Evolutionary conservation across 2,888 invertebrate species (phyloP), one percentile per base, ranked within the genome.

Genomic region (Meliscaeva auricollis): DNA sequence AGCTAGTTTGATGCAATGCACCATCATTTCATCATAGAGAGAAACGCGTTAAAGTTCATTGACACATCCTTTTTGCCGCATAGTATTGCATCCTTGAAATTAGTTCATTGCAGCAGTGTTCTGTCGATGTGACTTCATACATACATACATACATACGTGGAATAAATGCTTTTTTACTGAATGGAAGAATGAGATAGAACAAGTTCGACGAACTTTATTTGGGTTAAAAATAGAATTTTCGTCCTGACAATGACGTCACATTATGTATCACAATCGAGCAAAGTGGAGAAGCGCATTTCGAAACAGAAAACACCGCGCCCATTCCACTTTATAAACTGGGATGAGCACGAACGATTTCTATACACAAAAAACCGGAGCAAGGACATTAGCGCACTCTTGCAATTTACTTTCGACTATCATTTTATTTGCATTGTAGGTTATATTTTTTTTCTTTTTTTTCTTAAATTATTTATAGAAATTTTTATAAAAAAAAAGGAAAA

Each of bases 201-300:
- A 7, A 66, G 85, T 81, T 85, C 81, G 77, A 26, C 69, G 81
- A 85, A 77, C 80, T 64, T 76, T 81, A 81, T 85, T 26, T 85
- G 44, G 85, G 81, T 81, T 77, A 77, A 81, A 85, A 73, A 68
- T 81, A 77, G 85, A 85, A 68, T 77, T 76, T 81, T 64, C 44
- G 22, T 64, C 52, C 58, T 48, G 30, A 60, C 72, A 72, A 81
- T 81, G 85, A 85, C 85, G 85, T 85, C 81, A 77, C 9, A 38
- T 26, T 13, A 20, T 48, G 70, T 35, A 58, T 48, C 35, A 20
- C 11, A n/a, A n/a, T n/a, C n/a, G n/a, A n/a, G n/a, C n/a, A 48
- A 26, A 72, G 66, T 69, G 81, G 72, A 54, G 60, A 20, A 76
- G n/a, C 32, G n/a, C 41, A 54, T 56, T 48, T 68, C 22, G 7